Percentiles rank a stretch among this genome's conserved stretches.
Evolutionary conservation across 2,888 invertebrate species (phyloP).

Genomic region (Heliothis peltigera): DNA sequence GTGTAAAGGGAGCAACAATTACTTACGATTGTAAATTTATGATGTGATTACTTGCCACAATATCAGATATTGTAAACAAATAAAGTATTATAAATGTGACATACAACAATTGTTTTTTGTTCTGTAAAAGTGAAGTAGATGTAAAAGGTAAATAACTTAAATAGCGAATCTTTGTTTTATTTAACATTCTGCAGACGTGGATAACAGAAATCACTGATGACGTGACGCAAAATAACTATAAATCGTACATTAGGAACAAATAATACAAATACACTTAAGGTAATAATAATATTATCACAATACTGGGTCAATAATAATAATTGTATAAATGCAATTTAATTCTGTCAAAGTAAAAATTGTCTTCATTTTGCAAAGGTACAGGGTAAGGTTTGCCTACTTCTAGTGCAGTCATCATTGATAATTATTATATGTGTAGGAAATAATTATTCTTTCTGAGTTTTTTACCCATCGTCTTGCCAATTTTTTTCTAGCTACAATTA

Average conservation of each 20-base stretch:
- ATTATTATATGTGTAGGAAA: slow-evolving; percentile 12
- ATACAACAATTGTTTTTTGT: slow-evolving; percentile 31
- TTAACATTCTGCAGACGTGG: slow-evolving; percentile 48
- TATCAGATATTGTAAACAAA: slow-evolving; percentile 52
- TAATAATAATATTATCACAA: slow-evolving; percentile 77
- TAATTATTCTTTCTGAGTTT: slow-evolving; percentile 22
- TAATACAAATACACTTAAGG: slow-evolving; percentile 70
- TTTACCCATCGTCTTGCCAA: slow-evolving; percentile 36
- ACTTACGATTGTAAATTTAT: slow-evolving; percentile 37
- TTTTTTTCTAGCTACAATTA: slow-evolving; percentile 43
- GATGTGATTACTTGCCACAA: slow-evolving; percentile 49
- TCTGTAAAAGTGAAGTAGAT: slow-evolving; percentile 31
- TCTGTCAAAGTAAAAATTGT: slow-evolving; percentile 59
- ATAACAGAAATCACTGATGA: slow-evolving; percentile 42
- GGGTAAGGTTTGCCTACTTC: slow-evolving; percentile 42
- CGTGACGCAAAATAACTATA: slow-evolving; percentile 27
- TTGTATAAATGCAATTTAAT: slow-evolving; percentile 79
- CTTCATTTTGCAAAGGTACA: slow-evolving; percentile 65
- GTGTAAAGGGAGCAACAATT: slow-evolving; percentile 50
- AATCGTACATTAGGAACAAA: slow-evolving; percentile 46
- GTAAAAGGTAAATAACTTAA: slow-evolving; percentile 53
- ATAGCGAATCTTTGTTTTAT: slow-evolving; percentile 56
- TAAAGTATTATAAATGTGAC: slow-evolving; percentile 52
- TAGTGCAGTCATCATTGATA: slow-evolving; percentile 22
- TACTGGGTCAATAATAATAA: slow-evolving; percentile 70